These are phyloP conservation scores for Pithys albifrons DNA, from an alignment of 2,113 vertebrate genomes.

Conservation along the genomic window DNA sequence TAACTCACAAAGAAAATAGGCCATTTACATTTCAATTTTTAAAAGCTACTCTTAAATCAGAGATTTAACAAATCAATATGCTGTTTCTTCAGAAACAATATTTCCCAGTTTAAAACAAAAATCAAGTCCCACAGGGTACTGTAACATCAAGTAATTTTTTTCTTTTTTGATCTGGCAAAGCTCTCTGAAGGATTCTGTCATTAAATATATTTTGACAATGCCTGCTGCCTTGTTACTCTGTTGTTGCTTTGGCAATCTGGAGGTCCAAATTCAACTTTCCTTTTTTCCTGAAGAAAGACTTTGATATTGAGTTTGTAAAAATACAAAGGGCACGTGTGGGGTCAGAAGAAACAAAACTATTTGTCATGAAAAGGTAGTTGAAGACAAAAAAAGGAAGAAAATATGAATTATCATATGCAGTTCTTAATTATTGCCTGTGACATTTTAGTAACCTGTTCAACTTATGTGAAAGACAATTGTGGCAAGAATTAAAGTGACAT, in stretches of 20 bases:
- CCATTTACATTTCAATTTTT: background rate
- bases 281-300: background rate
- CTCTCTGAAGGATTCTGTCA: background rate
- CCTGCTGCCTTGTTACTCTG: background rate
- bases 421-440: background rate
- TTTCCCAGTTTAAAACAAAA: constrained; percentile 31
- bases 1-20: background rate
- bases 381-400: background rate
- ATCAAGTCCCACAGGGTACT: background rate
- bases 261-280: background rate
- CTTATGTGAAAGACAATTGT: background rate
- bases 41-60: background rate
- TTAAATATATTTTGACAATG: background rate
- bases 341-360: background rate
- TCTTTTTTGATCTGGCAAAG: background rate
- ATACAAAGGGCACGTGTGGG: background rate
- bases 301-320: background rate
- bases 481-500: background rate
- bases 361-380: background rate
- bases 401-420: background rate
- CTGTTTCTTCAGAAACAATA: background rate
- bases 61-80: constrained; percentile 20
- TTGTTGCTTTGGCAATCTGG: background rate
- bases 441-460: background rate
- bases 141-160: constrained; percentile 4